Evolutionary conservation across 2,113 vertebrate genomes (phyloP), one percentile per base, ranked within the genome.

Genomic region (Neodontobutis hainanensis): DNA sequence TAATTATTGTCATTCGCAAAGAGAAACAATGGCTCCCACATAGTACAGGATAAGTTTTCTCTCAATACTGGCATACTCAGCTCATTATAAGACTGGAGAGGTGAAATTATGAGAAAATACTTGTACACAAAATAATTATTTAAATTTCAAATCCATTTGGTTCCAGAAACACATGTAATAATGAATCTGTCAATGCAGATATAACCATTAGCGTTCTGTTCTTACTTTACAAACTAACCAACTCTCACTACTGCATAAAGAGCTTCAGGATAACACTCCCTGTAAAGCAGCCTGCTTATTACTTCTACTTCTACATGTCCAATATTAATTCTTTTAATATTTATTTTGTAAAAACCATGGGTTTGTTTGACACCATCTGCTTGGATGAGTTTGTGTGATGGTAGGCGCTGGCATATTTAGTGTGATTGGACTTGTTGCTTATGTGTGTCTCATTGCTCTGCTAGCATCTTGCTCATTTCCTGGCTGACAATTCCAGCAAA

Each of bases 1-100:
- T 36, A 48, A 68, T 61, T 50, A 75, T 75, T 80, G 66, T 77
- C 46, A 40, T 32, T 42, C 50, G n/a, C 62, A 69, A 5, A 51
- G 46, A 38, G 6, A 68, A 69, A 76, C 6, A 40, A 69, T 73
- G 50, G 67, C 50, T 6, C 27, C 14, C 53, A 63, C 34, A 58
- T 40, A 40, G 70, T 63, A 68, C 64, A 77, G 8, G 44, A 32
- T 45, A 65, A 38, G 55, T 60, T 72, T 66, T 64, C 53, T 14
- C 53, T 42, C 59, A 49, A 81, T 8, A 16, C 5, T 2, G 42
- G n/a, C 6, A 50, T 57, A 68, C 68, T 63, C 57, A 47, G 8
- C 7, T 57, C 52, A 67, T 65, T 46, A 70, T 52, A 70, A 64
- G 46, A 56, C 9, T 60, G 60, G 40, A 52, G 12, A 45, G 35